Base-by-base conservation (phyloP, 2,888 invertebrate species). In the Andrena hattorfiana region DNA sequence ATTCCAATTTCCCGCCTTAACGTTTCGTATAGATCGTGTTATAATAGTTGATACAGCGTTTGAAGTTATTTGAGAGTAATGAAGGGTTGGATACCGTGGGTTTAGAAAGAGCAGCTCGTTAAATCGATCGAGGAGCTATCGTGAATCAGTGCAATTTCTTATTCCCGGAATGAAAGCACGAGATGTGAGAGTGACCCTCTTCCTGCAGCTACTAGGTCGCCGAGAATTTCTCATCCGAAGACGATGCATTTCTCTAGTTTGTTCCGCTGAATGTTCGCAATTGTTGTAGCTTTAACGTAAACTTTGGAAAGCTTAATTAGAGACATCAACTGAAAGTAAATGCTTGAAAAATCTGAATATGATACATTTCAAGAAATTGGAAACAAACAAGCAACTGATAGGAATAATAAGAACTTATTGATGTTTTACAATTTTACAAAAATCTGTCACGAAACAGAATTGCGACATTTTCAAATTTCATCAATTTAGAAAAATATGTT, bases 121-220 rank as follows among this genome's bases (percentile, higher is more conserved):
- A 26, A 6, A 66, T 42, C 32, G 54, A 67, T 68, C 16, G 28
- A 70, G 7, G 20, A 30, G 16, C n/a, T 20, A 66, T 79, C 54
- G 49, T 2, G 49, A 63, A 35, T 51, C 30, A 16, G 3, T 35
- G 54, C 8, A 26, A 49, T 63, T 63, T 72, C 48, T 77, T 72
- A 32, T 49, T 72, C 23, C 48, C 30, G 20, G 48, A 76, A 80
- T 60, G 76, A 68, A 77, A 77, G 67, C 49, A 49, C 6, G 23
- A 63, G 72, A 70, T 26, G 63, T 32, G 67, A 63, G 62, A 80
- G 62, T 77, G 71, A 81, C 67, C 77, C 51, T 64, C 32, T 81
- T 81, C 64, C 42, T 42, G 16, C 10, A 4, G 49, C 6, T 56
- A 72, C 48, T 49, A 68, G 49, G 32, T 71, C 35, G 28, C 42